Base-by-base conservation (phyloP, 2,888 invertebrate genomes). In the Cordilura impudica region DNA sequence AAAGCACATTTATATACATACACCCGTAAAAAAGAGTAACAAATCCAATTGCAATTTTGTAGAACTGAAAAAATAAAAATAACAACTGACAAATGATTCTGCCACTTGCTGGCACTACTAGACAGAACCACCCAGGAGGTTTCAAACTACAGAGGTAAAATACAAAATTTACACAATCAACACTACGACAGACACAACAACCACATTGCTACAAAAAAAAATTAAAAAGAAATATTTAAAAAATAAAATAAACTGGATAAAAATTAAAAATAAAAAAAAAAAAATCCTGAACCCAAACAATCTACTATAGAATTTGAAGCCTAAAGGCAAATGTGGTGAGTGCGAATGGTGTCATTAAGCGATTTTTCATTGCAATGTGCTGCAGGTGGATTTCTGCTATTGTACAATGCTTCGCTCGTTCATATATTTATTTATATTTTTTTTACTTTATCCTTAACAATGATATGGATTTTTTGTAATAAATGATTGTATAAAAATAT, bases 331-430 rank as follows among this genome's bases (percentile, higher is more conserved):
- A 78, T 66, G 67, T 31, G 73, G 73, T 75, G 81, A 78, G 84
- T 84, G 86, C 84, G 85, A 85, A 86, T 85, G 87, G 86, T 86
- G 88, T 86, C 87, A 87, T 87, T 88, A 88, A 87, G 85, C 87
- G 88, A 87, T 88, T 87, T 87, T 87, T 87, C 88, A 87, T 86
- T 84, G 87, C 88, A 85, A 84, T 84, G 82, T 86, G 87, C 87
- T 87, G 84, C 88, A 86, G 87, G 87, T 87, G 85, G 84, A 85
- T 84, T 83, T 78, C 31, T 66, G 78, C 69, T 66, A 31, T 69
- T 69, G 39, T 35, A 51, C 5, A 35, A 31, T 39, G 39, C 45
- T 45, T 43, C 61, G 58, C 56, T 56, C 51, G 12, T 39, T 47
- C 31, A 43, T 39, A 26, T 26, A 26, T 26, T 4, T 60, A 65